phyloP scores from a whole-genome alignment of 2,888 invertebrate genomes.

The Latheticus oryzae region DNA sequence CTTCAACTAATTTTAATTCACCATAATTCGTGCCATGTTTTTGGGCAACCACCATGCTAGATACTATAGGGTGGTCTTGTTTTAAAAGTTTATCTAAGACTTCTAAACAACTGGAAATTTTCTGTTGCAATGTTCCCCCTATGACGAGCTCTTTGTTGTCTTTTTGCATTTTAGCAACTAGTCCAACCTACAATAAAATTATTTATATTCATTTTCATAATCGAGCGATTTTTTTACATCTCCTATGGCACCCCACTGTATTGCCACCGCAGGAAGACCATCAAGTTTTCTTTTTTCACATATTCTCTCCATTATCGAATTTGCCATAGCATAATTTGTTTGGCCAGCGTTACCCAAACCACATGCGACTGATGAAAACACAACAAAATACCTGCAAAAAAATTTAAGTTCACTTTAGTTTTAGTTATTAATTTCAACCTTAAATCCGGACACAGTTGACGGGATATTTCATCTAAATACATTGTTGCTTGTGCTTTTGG shows the following conservation, averaged over 20 bases:
- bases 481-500: conserved; percentile 87
- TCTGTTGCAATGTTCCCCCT: conserved; percentile 74
- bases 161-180: conserved; percentile 69
- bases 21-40: conserved; percentile 74
- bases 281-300: conserved; percentile 49
- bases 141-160: conserved; percentile 61
- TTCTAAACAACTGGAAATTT: conserved; percentile 72
- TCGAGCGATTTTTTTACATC: conserved; percentile 69
- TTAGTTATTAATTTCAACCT: too few relatives aligned
- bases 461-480: conserved; percentile 74
- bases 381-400: conserved; percentile 47
- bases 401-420: too few relatives aligned
- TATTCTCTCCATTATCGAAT: conserved; percentile 53
- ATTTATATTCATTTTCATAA: conserved; percentile 7
- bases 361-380: conserved; percentile 50
- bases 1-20: conserved; percentile 73
- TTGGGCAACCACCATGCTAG: conserved; percentile 87
- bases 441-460: conserved; percentile 51
- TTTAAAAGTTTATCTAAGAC: conserved; percentile 76
- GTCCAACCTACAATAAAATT: conserved; percentile 65
- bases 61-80: conserved; percentile 73
- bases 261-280: conserved; percentile 50
- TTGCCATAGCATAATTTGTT: conserved; percentile 53
- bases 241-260: conserved; percentile 53
- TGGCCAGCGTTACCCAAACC: conserved; percentile 53